A percentile compares a stretch with the other conserved stretches of the same genome.
These are phyloP conservation scores for Eurytoma adleriae DNA, from an alignment of 2,888 invertebrate genomes.

Conservation along the genomic window DNA sequence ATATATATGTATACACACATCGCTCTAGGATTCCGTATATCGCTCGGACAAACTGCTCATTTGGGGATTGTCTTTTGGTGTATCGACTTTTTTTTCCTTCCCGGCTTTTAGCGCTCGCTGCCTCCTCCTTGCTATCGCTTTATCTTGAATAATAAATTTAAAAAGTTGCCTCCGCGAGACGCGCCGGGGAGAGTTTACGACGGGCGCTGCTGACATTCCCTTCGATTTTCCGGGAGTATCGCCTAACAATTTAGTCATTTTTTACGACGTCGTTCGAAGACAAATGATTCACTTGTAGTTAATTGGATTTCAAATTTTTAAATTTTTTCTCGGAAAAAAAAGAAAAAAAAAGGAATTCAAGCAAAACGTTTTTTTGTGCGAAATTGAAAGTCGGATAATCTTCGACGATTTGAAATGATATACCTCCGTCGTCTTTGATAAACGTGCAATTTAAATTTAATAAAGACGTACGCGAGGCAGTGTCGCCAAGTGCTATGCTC, in stretches of 20 bases:
- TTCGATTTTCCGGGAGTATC: background rate
- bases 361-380: background rate
- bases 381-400: background rate
- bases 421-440: background rate
- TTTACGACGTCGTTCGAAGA: slow-evolving; percentile 5
- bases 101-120: slow-evolving; percentile 19
- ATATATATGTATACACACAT: background rate
- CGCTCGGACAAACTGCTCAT: slow-evolving; percentile 53
- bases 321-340: too few species aligned
- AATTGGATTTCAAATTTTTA: too few species aligned
- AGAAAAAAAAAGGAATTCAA: too few species aligned
- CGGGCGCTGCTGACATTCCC: background rate
- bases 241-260: slow-evolving; percentile 32
- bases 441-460: too few species aligned
- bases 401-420: too few species aligned
- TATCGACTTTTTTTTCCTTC: background rate
- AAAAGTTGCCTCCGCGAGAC: slow-evolving; percentile 12
- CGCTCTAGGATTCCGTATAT: slow-evolving; percentile 28
- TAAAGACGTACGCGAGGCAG: too few species aligned
- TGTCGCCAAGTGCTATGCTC: too few species aligned
- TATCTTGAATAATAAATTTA: slow-evolving; percentile 50
- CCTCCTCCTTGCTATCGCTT: slow-evolving; percentile 11
- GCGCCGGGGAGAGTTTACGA: slow-evolving; percentile 16
- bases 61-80: slow-evolving; percentile 47
- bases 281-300: too few species aligned